Percentiles rank a stretch among this genome's conserved stretches.
These are phyloP conservation scores for Acyrthosiphon pisum DNA, from an alignment of 1,140 invertebrate genomes.

Conservation along the genomic window DNA sequence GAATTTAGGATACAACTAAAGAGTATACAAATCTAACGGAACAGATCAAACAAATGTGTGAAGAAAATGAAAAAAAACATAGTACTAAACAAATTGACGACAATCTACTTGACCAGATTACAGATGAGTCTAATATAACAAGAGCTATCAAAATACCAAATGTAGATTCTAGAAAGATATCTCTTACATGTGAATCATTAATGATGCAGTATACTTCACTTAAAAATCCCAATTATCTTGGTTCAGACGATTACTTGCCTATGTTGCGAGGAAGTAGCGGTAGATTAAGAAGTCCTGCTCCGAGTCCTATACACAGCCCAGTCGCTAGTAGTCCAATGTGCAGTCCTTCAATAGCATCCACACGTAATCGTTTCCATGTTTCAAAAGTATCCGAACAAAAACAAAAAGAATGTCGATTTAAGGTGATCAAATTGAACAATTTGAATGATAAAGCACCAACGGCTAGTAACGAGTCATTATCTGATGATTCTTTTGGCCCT, in stretches of 20 bases:
- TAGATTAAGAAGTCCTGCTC: slow-evolving; percentile 72
- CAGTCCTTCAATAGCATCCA: slow-evolving; percentile 66
- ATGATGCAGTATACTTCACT: slow-evolving; percentile 61
- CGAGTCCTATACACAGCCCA: slow-evolving; percentile 74
- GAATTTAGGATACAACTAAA: slow-evolving; percentile 15
- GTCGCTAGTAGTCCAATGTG: slow-evolving; percentile 74
- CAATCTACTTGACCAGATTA: slow-evolving; percentile 59
- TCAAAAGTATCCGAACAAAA: slow-evolving; percentile 59
- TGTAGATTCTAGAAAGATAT: slow-evolving; percentile 71
- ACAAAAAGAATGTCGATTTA: slow-evolving; percentile 53
- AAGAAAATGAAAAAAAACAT: slow-evolving; percentile 46
- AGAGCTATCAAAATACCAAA: slow-evolving; percentile 62
- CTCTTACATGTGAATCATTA: slow-evolving; percentile 66
- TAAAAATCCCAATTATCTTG: slow-evolving; percentile 59
- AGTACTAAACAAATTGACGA: slow-evolving; percentile 23
- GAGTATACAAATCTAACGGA: slow-evolving; percentile 46
- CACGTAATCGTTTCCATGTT: slow-evolving; percentile 60
- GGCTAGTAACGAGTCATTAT: slow-evolving; percentile 53
- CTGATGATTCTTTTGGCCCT: slow-evolving; percentile 49
- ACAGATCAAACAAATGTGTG: slow-evolving; percentile 48
- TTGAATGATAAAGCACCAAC: slow-evolving; percentile 45
- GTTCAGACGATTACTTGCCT: slow-evolving; percentile 61
- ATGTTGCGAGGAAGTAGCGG: slow-evolving; percentile 61
- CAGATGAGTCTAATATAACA: slow-evolving; percentile 63
- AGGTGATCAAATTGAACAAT: slow-evolving; percentile 49